Evolutionary conservation across 2,888 invertebrate species (phyloP).

Genomic region (Epistrophella euchroma): DNA sequence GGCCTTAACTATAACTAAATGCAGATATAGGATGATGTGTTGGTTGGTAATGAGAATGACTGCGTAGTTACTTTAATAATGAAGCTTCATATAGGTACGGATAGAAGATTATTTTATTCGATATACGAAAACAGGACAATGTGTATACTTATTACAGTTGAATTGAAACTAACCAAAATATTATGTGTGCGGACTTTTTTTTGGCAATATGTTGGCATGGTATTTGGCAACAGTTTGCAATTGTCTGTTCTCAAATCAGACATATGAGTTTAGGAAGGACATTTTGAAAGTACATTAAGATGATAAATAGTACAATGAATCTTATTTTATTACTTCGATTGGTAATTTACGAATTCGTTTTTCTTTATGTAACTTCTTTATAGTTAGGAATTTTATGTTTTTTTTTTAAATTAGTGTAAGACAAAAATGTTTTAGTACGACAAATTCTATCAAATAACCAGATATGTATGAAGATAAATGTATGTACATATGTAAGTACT

Average conservation of each 20-base stretch:
- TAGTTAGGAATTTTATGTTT: conserved; percentile 6
- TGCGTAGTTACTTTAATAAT: conserved; percentile 23
- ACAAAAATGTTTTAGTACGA: neutral
- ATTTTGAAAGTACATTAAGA: conserved; percentile 39
- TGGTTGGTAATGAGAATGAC: neutral
- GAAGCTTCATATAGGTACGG: neutral
- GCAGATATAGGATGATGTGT: conserved; percentile 37
- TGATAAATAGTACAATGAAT: conserved; percentile 51
- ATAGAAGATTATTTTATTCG: conserved; percentile 33
- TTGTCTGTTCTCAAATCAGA: conserved; percentile 30
- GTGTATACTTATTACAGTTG: neutral
- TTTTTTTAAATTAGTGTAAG: neutral
- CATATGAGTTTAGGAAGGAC: conserved; percentile 12
- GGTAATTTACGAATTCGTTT: conserved; percentile 46
- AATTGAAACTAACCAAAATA: conserved; percentile 16
- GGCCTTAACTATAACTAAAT: conserved; percentile 61
- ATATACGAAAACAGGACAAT: conserved; percentile 18
- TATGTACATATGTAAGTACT: too few species aligned
- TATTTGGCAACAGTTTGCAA: conserved; percentile 65
- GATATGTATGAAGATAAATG: neutral
- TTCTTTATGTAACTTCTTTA: neutral
- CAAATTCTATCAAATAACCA: neutral
- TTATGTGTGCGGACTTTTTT: conserved; percentile 45
- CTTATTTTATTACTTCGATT: conserved; percentile 62
- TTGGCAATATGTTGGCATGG: conserved; percentile 53